phyloP scores from a whole-genome alignment of 2,888 invertebrate genomes.

The Apamea monoglypha region DNA sequence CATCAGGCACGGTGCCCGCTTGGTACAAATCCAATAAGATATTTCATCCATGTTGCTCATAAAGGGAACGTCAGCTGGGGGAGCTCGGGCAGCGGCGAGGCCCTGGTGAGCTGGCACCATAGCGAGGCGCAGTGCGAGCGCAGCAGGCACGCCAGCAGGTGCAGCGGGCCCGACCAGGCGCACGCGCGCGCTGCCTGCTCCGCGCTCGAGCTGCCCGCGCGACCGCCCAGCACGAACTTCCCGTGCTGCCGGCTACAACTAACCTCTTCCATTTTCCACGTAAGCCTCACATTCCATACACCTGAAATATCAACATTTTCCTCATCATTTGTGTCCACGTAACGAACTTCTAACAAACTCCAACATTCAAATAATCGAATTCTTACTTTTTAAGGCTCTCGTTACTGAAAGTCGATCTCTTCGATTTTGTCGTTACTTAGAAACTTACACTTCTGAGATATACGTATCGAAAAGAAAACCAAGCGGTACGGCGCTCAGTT shows the following conservation, averaged over 20 bases:
- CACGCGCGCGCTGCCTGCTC: slow-evolving; percentile 69
- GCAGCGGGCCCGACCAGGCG: slow-evolving; percentile 74
- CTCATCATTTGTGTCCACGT: slow-evolving; percentile 40
- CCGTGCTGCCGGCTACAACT: slow-evolving; percentile 55
- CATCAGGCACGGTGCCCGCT: slow-evolving; percentile 86
- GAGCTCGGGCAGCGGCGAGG: slow-evolving; percentile 46
- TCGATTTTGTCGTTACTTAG: slow-evolving; percentile 19
- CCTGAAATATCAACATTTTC: slow-evolving; percentile 73
- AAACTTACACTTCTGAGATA: slow-evolving; percentile 24
- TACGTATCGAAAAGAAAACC: slow-evolving; percentile 51
- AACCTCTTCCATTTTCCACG: slow-evolving; percentile 64
- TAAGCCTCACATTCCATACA: slow-evolving; percentile 82
- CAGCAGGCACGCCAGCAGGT: slow-evolving; percentile 70
- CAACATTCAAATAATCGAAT: background rate
- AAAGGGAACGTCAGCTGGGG: slow-evolving; percentile 77
- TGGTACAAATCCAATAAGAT: slow-evolving; percentile 86
- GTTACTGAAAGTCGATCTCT: slow-evolving; percentile 23
- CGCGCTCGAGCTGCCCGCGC: slow-evolving; percentile 68
- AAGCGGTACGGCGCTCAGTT: slow-evolving; percentile 52
- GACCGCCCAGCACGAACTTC: slow-evolving; percentile 57
- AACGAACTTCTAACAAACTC: slow-evolving; percentile 8
- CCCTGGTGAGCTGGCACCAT: slow-evolving; percentile 56
- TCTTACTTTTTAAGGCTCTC: slow-evolving; percentile 46
- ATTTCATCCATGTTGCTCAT: slow-evolving; percentile 88
- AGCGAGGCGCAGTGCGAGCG: slow-evolving; percentile 60